Evolutionary conservation across 2,888 invertebrate genomes (phyloP).

Genomic region (Adelognathus sp.): DNA sequence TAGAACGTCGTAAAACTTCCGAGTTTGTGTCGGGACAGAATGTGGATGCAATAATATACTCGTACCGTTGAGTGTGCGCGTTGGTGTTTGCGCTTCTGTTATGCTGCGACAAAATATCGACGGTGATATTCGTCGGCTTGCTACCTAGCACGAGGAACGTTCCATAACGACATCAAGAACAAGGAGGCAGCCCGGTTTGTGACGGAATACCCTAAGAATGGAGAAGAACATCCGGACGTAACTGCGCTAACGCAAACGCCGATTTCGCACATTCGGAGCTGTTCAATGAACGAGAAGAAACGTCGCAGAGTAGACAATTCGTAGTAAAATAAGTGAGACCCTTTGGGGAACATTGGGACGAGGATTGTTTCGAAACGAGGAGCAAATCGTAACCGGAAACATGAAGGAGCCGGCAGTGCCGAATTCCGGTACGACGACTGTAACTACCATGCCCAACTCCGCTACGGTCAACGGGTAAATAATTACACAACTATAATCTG

Average conservation of each 20-base stretch:
- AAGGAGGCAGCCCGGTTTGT: background rate
- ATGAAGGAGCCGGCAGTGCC: constrained; percentile 72
- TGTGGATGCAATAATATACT: background rate
- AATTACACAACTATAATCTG: constrained; percentile 63
- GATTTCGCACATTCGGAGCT: background rate
- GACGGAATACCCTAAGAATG: background rate
- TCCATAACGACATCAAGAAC: constrained; percentile 9
- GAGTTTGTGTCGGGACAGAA: no score
- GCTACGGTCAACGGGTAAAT: constrained; percentile 76
- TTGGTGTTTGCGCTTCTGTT: background rate
- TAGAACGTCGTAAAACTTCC: background rate
- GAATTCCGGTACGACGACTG: constrained; percentile 67
- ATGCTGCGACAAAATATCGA: background rate
- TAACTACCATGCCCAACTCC: constrained; percentile 61
- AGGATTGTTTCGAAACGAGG: constrained; percentile 40
- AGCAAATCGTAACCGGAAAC: constrained; percentile 57
- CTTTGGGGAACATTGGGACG: background rate
- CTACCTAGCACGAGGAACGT: background rate
- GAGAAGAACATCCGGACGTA: background rate
- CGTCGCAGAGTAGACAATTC: background rate
- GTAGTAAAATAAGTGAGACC: constrained; percentile 33
- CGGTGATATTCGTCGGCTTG: background rate
- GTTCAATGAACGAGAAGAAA: background rate
- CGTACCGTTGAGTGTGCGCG: background rate
- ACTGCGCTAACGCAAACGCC: background rate